Evolutionary conservation across 2,888 invertebrate genomes (phyloP).

Genomic region (Microdon myrmicae): DNA sequence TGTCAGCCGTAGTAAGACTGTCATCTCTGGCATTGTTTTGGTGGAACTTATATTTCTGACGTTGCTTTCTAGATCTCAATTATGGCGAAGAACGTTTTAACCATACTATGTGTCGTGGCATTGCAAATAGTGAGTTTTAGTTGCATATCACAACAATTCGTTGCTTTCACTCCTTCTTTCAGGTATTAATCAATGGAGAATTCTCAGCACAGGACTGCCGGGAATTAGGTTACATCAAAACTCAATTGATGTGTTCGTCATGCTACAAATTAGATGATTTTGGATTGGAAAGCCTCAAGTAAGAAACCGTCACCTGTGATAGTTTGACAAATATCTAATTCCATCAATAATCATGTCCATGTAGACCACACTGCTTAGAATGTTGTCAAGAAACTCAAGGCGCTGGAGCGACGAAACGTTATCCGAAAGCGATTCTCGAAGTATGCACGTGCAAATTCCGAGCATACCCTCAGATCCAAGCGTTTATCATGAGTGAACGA

Average conservation of each 20-base stretch:
- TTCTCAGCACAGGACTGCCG: slow-evolving; percentile 86
- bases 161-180: background rate
- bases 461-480: slow-evolving; percentile 97
- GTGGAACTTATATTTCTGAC: too few relatives aligned
- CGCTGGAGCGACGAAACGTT: slow-evolving; percentile 76
- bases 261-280: slow-evolving; percentile 85
- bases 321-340: background rate
- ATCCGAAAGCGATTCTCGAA: slow-evolving; percentile 91
- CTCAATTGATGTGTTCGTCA: slow-evolving; percentile 86
- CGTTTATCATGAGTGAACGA: slow-evolving; percentile 94
- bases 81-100: too few relatives aligned
- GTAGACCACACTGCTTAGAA: slow-evolving; percentile 74
- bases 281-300: slow-evolving; percentile 62
- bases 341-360: slow-evolving; percentile 58
- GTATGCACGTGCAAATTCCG: slow-evolving; percentile 99
- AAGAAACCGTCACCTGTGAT: slow-evolving; percentile 1
- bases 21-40: too few relatives aligned
- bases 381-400: slow-evolving; percentile 83
- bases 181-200: slow-evolving; percentile 65
- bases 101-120: too few relatives aligned
- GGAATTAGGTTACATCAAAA: slow-evolving; percentile 84
- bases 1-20: too few relatives aligned
- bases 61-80: too few relatives aligned
- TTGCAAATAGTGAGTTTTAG: too few relatives aligned
- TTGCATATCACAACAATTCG: too few relatives aligned